phyloP scores from a whole-genome alignment of 1,140 invertebrate species.

The Druon quercuslanigerum region DNA sequence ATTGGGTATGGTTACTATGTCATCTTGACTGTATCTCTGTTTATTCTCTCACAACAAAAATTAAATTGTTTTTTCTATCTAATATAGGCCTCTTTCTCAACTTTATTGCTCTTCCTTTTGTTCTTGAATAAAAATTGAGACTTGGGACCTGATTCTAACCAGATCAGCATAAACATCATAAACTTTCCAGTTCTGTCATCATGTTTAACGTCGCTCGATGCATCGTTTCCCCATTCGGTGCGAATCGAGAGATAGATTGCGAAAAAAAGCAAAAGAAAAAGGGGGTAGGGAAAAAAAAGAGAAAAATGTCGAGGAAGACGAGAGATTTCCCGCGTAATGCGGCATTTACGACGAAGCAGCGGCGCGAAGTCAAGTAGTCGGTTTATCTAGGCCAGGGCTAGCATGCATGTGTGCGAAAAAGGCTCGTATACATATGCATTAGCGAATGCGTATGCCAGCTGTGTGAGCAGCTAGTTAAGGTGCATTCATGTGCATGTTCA shows the following conservation, averaged over 20 bases:
- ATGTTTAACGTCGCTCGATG: too few species aligned
- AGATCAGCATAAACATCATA: not conserved
- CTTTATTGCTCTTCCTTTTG: too few species aligned
- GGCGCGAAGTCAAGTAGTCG: constrained; percentile 50
- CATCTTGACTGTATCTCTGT: too few species aligned
- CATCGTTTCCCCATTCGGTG: not conserved
- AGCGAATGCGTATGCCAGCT: constrained; percentile 13
- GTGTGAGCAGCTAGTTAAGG: constrained; percentile 46
- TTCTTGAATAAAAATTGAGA: too few species aligned
- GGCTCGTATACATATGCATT: constrained; percentile 34
- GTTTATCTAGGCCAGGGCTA: constrained; percentile 57
- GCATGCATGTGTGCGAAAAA: constrained; percentile 40
- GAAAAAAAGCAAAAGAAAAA: not conserved
- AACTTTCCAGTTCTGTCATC: constrained; percentile 19
- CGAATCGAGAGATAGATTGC: constrained; percentile 7
- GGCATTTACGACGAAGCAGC: constrained; percentile 38
- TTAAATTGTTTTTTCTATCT: too few species aligned
- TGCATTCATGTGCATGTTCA: constrained; percentile 46
- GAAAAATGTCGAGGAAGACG: constrained; percentile 40
- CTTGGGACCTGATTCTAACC: not conserved
- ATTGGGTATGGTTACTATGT: too few species aligned
- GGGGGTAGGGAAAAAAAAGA: constrained; percentile 39
- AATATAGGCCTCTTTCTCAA: too few species aligned
- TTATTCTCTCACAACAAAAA: too few species aligned
- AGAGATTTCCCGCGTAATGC: constrained; percentile 32